Evolutionary conservation across 2,888 invertebrate genomes (phyloP).

Genomic region (Tenthredo distinguenda): DNA sequence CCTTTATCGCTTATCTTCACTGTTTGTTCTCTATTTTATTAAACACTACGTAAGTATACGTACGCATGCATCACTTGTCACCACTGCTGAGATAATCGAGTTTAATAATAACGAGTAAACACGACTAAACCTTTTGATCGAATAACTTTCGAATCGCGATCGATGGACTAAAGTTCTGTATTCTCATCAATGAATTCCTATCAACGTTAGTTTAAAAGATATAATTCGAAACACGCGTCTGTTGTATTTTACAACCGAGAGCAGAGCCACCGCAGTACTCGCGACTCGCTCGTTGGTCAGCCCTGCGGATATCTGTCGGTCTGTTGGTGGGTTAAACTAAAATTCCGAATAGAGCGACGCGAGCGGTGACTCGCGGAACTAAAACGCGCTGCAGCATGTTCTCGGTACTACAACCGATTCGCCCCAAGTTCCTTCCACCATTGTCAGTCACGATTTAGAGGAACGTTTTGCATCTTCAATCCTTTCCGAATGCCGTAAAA

Average conservation of each 20-base stretch:
- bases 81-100: neutral
- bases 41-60: neutral
- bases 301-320: conserved; percentile 72
- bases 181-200: too few species aligned
- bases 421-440: neutral
- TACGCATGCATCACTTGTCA: neutral
- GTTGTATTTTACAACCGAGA: neutral
- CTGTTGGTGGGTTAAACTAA: conserved; percentile 19
- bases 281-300: conserved; percentile 71
- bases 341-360: conserved; percentile 25
- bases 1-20: neutral
- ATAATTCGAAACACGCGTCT: neutral
- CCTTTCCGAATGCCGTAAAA: too few species aligned
- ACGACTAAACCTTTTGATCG: too few species aligned
- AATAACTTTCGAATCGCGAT: too few species aligned
- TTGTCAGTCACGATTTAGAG: neutral
- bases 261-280: neutral
- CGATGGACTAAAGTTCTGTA: too few species aligned
- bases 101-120: too few species aligned
- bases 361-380: neutral
- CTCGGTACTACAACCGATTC: neutral
- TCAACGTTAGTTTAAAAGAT: too few species aligned
- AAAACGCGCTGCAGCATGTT: neutral
- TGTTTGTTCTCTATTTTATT: neutral
- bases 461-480: neutral